These are phyloP conservation scores for Holacanthus passer DNA, from an alignment of 2,113 vertebrate species.

Conservation along the genomic window DNA sequence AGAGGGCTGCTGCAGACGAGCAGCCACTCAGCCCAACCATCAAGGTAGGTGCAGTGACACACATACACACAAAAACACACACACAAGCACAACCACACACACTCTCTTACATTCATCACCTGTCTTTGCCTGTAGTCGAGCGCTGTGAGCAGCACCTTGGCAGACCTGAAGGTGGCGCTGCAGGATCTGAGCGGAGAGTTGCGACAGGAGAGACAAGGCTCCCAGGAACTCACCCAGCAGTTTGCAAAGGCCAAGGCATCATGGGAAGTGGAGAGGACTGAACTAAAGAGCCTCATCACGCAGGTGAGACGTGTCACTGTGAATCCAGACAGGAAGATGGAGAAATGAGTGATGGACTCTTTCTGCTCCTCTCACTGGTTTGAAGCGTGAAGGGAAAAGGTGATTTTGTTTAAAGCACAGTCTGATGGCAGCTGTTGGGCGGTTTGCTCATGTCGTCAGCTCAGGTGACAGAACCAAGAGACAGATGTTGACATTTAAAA, in stretches of 20 bases:
- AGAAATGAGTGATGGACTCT: neutral
- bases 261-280: conserved; percentile 95
- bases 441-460: neutral
- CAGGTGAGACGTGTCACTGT: conserved; percentile 83
- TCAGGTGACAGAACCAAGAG: neutral
- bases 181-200: conserved; percentile 94
- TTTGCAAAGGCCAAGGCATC: conserved; percentile 96
- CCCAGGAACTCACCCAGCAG: conserved; percentile 95
- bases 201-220: conserved; percentile 90
- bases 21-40: conserved; percentile 86
- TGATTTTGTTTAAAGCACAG: neutral
- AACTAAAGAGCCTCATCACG: conserved; percentile 90
- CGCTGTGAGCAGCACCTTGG: conserved; percentile 91
- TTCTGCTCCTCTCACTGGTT: neutral
- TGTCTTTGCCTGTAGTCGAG: conserved; percentile 83
- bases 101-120: neutral
- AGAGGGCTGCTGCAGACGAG: conserved; percentile 83
- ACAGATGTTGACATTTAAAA: conserved; percentile 13
- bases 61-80: conserved; percentile 37
- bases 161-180: conserved; percentile 93
- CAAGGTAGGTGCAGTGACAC: conserved; percentile 68
- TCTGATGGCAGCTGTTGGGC: neutral
- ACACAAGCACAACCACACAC: conserved; percentile 14
- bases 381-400: neutral
- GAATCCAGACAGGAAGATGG: neutral